Conservation (phyloP, 2,113 vertebrate species). For the Petaurus breviceps region DNA sequence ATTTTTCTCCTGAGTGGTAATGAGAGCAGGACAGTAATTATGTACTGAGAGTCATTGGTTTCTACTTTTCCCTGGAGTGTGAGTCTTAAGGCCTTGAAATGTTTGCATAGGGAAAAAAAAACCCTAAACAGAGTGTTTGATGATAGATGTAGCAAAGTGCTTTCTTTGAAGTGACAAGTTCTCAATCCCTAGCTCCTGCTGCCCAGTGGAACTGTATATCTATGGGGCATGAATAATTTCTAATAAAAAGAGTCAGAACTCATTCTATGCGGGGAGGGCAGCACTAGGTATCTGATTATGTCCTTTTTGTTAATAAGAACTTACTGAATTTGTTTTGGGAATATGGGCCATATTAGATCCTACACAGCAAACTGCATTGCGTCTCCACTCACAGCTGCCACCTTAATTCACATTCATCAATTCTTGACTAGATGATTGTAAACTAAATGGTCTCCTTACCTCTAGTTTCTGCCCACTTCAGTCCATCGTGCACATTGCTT, state of each 20-base stretch:
- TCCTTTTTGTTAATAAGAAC: background rate
- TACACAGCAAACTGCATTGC: background rate
- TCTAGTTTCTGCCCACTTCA: background rate
- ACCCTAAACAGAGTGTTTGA: background rate
- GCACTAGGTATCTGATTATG: background rate
- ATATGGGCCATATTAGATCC: background rate
- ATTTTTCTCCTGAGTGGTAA: accelerated
- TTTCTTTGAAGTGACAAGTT: background rate
- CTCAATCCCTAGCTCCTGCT: background rate
- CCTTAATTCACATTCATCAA: background rate
- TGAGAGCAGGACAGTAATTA: background rate
- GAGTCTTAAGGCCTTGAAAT: background rate
- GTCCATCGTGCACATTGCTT: background rate
- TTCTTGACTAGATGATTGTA: background rate
- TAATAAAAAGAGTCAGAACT: too few relatives aligned
- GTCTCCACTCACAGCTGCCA: background rate
- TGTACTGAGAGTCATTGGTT: background rate
- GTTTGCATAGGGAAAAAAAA: too few relatives aligned
- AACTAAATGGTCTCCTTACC: background rate
- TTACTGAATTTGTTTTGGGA: background rate
- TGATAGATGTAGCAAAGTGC: background rate
- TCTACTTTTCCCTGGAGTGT: background rate
- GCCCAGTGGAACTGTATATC: background rate
- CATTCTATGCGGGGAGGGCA: background rate
- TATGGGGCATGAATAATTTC: background rate